These are phyloP conservation scores for Teleogryllus occipitalis DNA, from an alignment of 1,140 invertebrate genomes.

Conservation along the genomic window DNA sequence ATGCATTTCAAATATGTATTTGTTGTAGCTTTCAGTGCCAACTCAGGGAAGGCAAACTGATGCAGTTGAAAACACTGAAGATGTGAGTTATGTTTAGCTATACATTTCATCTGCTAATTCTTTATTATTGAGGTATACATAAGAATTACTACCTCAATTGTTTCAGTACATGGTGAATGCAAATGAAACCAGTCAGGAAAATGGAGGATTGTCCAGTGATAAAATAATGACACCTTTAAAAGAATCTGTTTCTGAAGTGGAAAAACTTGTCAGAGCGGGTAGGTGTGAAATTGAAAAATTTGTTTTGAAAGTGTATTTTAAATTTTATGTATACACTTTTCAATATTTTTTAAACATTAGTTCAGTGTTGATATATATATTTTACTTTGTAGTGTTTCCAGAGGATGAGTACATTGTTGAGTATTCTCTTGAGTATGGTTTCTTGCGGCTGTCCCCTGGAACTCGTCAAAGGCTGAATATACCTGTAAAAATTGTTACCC, in stretches of 20 bases:
- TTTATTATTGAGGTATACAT: neutral
- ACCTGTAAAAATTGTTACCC: slow-evolving; percentile 82
- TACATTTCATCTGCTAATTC: neutral
- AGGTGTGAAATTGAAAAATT: slow-evolving; percentile 15
- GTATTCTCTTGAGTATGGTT: slow-evolving; percentile 95
- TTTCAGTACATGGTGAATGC: slow-evolving; percentile 13
- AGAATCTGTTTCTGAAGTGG: slow-evolving; percentile 37
- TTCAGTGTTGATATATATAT: no score
- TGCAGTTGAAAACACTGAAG: neutral
- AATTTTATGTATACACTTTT: neutral
- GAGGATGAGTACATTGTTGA: slow-evolving; percentile 96
- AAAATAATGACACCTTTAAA: slow-evolving; percentile 35
- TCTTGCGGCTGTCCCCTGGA: slow-evolving; percentile 77
- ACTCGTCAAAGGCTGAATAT: slow-evolving; percentile 80
- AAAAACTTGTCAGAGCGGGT: slow-evolving; percentile 41
- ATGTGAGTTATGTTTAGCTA: neutral
- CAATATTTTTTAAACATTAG: no score
- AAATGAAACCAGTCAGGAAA: slow-evolving; percentile 14
- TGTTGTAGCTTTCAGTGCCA: neutral
- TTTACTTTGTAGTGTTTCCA: slow-evolving; percentile 51
- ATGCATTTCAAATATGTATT: neutral
- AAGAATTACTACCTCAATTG: neutral
- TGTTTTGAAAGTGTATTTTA: neutral
- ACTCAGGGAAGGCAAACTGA: neutral
- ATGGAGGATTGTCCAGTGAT: slow-evolving; percentile 23